Evolutionary conservation across 1,140 invertebrate species (phyloP).

Genomic region (Periplaneta americana): DNA sequence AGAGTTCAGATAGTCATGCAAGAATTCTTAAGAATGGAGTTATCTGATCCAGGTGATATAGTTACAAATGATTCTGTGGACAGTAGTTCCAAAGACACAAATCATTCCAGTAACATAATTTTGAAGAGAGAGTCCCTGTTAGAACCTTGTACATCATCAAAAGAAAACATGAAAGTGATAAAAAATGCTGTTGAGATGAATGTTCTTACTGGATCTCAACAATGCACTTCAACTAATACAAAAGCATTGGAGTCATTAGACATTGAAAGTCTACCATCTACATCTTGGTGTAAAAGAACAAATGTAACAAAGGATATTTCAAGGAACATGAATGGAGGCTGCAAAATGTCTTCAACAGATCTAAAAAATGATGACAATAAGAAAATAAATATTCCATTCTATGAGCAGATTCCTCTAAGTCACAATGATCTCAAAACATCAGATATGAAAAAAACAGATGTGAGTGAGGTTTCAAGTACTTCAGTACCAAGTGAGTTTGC

Average conservation of each 20-base stretch:
- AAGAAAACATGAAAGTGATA: neutral
- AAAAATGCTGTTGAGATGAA: neutral
- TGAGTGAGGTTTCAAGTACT: neutral
- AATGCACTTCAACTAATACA: neutral
- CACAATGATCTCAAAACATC: neutral
- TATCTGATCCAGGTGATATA: neutral
- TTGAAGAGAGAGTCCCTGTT: no score
- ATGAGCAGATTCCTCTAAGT: neutral
- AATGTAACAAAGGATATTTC: neutral
- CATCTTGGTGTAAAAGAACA: neutral
- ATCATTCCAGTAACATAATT: no score
- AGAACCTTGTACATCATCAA: neutral
- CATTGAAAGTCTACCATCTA: neutral
- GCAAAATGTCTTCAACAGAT: neutral
- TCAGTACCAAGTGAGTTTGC: neutral
- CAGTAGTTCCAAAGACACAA: neutral
- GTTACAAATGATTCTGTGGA: neutral
- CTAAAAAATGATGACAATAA: neutral
- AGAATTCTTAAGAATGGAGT: conserved; percentile 3
- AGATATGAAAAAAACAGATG: neutral
- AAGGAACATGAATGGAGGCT: neutral
- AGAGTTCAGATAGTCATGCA: conserved; percentile 10
- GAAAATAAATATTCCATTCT: neutral
- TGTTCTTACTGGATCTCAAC: neutral
- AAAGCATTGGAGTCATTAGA: neutral